Evolutionary conservation across 2,797 vertebrate genomes (phyloP).

Genomic region (Typhlichthys eigenmanni): DNA sequence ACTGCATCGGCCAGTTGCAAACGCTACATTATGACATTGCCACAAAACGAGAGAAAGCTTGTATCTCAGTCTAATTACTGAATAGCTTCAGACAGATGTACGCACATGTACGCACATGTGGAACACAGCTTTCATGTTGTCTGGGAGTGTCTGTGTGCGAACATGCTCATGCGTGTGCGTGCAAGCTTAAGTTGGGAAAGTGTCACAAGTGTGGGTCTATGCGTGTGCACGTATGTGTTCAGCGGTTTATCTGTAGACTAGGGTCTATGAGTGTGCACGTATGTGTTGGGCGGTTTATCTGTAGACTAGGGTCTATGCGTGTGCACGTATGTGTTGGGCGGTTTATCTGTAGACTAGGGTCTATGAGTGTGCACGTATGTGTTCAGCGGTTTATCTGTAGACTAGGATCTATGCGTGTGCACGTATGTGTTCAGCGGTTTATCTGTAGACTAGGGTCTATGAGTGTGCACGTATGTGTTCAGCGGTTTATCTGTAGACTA

Average conservation of each 20-base stretch:
- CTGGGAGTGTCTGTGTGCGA: no score
- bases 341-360: no score
- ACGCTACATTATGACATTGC: conserved; percentile 49
- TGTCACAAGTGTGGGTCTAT: no score
- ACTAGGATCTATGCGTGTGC: no score
- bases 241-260: no score
- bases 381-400: not conserved
- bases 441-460: no score
- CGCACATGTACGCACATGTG: not conserved
- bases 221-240: conserved; percentile 23
- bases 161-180: no score
- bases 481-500: conserved; percentile 5
- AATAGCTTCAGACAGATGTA: conserved; percentile 38
- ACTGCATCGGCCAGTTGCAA: conserved; percentile 44
- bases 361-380: no score
- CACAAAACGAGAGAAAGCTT: conserved; percentile 62
- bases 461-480: conserved; percentile 6
- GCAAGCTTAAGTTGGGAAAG: no score
- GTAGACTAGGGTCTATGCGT: not conserved
- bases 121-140: conserved; percentile 42
- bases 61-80: conserved; percentile 60
- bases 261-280: not conserved
- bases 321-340: not conserved
- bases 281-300: not conserved
- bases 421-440: conserved; percentile 10